phyloP scores from a whole-genome alignment of 2,797 vertebrate genomes.

The Novumbra hubbsi region DNA sequence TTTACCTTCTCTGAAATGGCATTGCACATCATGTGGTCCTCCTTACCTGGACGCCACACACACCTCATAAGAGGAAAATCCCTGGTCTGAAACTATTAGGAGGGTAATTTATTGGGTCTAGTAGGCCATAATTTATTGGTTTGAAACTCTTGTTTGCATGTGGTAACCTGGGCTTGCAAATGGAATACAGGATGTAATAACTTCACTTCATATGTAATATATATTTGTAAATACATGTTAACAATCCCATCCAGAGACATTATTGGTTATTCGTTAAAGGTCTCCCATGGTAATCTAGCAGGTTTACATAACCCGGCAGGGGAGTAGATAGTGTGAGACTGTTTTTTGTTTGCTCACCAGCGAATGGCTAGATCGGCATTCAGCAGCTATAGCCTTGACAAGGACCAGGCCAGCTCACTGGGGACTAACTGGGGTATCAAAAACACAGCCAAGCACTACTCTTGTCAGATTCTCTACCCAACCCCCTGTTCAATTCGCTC shows the following conservation, averaged over 20 bases:
- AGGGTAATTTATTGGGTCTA: too few relatives aligned
- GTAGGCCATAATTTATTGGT: not conserved
- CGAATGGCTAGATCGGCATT: slow-evolving; percentile 53
- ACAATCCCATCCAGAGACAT: not conserved
- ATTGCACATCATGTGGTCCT: too few relatives aligned
- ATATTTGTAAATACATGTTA: not conserved
- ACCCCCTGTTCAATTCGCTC: slow-evolving; percentile 54
- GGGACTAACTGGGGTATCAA: slow-evolving; percentile 55
- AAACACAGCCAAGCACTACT: slow-evolving; percentile 39
- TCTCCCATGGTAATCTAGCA: slow-evolving; percentile 15
- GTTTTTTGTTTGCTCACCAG: slow-evolving; percentile 32
- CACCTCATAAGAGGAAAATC: too few relatives aligned
- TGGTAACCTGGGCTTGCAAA: not conserved
- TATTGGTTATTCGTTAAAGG: not conserved
- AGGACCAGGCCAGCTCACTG: slow-evolving; percentile 43
- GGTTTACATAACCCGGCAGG: slow-evolving; percentile 8
- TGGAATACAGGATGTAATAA: not conserved
- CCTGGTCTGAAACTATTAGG: too few relatives aligned
- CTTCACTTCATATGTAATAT: not conserved
- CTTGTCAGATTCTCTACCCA: slow-evolving; percentile 54
- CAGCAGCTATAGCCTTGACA: slow-evolving; percentile 37
- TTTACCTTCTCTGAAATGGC: not conserved
- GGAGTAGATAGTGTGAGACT: not conserved
- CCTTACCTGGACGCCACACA: too few relatives aligned
- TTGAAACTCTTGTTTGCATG: not conserved